Evolutionary conservation across 2,888 invertebrate genomes (phyloP), one percentile per base, ranked within the genome.

Genomic region (Drosophila pseudotakahashii): DNA sequence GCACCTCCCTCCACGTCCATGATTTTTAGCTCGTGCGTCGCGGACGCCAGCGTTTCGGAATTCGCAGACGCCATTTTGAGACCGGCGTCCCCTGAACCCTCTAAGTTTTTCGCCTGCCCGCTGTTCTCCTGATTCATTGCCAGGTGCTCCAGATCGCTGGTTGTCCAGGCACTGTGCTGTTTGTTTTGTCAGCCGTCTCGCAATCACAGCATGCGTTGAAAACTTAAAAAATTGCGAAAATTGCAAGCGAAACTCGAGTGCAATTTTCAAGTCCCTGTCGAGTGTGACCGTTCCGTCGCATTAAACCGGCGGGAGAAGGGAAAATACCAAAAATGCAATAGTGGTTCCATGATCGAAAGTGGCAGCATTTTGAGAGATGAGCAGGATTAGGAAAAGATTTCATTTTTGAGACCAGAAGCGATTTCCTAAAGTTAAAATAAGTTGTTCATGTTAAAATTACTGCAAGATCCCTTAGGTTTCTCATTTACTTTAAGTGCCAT

Each of bases 1-100:
- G 47, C 47, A 4, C 47, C 71, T 0, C 86, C 83, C 19, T 88
- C 88, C 2, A 82, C 80, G 3, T 85, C 80, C 75, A 74, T 66
- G 14, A 86, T 88, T 73, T 77, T 75, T 1, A 88, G 34, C 37
- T 88, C 87, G 45, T 86, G 63, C 3, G 32, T 42, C 10, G 57
- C 37, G 52, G 42, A 34, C 9, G 37, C 32, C 5, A 32, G 16
- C 0, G 39, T 2, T 34, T 63, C 64, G 64, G 58, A 34, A 41
- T 68, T 68, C 11, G 30, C 11, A 9, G 81, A 76, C 86, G 88
- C 88, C 82, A 82, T 82, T 82, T 82, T 88, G 86, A 77, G 54
- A 23, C 72, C 83, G 80, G 80, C 54, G 54, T 74, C 68, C 13
- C 52, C 39, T 16, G 47, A 41, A 10, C 14, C 32, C 23, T 23